Percentiles rank a stretch among this genome's conserved stretches.
Evolutionary conservation across 2,888 invertebrate species (phyloP).

Genomic region (Apamea crenata): DNA sequence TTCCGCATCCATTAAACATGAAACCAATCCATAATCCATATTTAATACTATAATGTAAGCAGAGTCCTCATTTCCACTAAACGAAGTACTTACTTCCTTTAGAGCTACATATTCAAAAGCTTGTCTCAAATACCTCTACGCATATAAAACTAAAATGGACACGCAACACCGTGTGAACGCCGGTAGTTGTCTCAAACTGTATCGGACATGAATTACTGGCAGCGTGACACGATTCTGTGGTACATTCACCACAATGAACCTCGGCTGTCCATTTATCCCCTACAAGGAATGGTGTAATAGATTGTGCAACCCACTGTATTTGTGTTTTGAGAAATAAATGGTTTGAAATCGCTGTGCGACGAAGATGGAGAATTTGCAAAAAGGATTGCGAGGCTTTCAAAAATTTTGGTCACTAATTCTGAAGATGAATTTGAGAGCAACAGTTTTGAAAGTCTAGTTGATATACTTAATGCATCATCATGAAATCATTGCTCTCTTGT

Average conservation of each 20-base stretch:
- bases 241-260: conserved; percentile 55
- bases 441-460: not conserved
- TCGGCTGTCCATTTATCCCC: conserved; percentile 48
- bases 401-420: not conserved
- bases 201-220: conserved; percentile 48
- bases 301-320: conserved; percentile 35
- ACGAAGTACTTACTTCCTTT: not conserved
- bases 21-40: not conserved
- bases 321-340: conserved; percentile 32
- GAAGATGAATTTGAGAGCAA: too few species aligned
- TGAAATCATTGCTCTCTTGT: not conserved
- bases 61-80: not conserved
- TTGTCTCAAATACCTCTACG: conserved; percentile 6
- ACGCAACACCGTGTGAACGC: conserved; percentile 62
- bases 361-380: conserved; percentile 1
- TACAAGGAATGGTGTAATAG: conserved; percentile 49
- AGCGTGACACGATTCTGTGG: conserved; percentile 48
- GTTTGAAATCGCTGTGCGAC: not conserved
- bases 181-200: conserved; percentile 43
- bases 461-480: not conserved
- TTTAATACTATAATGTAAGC: not conserved
- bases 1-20: not conserved
- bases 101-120: conserved; percentile 1
- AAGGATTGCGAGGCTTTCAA: not conserved
- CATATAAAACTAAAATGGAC: conserved; percentile 29